Conservation (phyloP, 35 echinoderm and acorn worm species). For the Apostichopus californicus region DNA sequence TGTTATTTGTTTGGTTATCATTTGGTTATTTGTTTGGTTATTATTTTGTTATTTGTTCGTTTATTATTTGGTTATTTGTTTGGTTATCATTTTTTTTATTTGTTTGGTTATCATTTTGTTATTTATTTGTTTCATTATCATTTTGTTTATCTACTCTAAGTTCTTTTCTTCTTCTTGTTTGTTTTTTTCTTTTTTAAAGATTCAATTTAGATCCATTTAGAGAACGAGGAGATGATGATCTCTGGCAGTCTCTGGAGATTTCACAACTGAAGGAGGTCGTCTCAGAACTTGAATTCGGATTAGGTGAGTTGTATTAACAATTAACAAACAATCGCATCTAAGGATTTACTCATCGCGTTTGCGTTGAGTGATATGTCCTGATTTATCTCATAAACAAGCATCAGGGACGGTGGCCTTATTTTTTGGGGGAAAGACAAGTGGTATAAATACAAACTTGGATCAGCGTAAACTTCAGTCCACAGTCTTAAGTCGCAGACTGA, state of each 20-base stretch:
- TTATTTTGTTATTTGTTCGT: no score
- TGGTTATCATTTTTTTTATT: neutral
- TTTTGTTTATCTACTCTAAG: neutral
- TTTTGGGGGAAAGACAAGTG: no score
- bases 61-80: no score
- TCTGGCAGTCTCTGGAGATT: slow-evolving; percentile 68
- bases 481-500: no score
- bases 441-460: no score
- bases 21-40: neutral
- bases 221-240: slow-evolving; percentile 54
- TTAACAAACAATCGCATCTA: no score
- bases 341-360: no score
- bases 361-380: no score
- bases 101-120: neutral
- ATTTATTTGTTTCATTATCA: neutral
- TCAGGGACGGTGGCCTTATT: no score
- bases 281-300: slow-evolving; percentile 48
- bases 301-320: slow-evolving; percentile 41
- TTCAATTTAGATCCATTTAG: slow-evolving; percentile 75
- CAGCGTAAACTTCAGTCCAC: no score
- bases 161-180: neutral
- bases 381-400: no score
- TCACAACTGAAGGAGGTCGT: slow-evolving; percentile 71
- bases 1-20: neutral
- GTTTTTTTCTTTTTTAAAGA: slow-evolving; percentile 28